Conservation (phyloP, 1,140 invertebrate species). For the Hetaerina americana region DNA sequence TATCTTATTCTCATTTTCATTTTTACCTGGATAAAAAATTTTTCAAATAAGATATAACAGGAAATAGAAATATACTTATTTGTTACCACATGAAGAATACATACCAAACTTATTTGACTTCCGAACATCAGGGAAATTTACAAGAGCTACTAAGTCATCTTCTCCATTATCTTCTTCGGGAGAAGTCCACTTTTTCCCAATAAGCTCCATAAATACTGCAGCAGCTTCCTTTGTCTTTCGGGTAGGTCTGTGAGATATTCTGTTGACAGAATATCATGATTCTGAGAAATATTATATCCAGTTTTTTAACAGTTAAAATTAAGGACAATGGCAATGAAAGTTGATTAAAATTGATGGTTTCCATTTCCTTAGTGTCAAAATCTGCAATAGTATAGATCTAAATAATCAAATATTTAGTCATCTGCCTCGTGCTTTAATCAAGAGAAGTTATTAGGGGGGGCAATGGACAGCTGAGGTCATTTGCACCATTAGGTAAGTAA, state of each 20-base stretch:
- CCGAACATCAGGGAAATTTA: neutral
- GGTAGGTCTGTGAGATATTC: conserved; percentile 35
- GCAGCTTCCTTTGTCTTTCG: conserved; percentile 64
- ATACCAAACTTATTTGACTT: neutral
- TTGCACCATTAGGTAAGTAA: too few species aligned
- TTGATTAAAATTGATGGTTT: too few species aligned
- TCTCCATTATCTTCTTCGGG: conserved; percentile 37
- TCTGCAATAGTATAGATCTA: too few species aligned
- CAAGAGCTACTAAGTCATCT: conserved; percentile 28
- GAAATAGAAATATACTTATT: neutral
- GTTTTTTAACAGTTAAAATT: too few species aligned
- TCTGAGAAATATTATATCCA: too few species aligned
- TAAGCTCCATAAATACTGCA: conserved; percentile 57
- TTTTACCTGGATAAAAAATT: conserved; percentile 26
- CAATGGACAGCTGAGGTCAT: too few species aligned
- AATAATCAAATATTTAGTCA: too few species aligned
- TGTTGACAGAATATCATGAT: too few species aligned
- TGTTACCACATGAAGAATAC: neutral
- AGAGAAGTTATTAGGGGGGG: too few species aligned
- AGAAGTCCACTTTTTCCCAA: conserved; percentile 48
- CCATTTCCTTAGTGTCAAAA: too few species aligned
- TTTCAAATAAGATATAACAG: neutral
- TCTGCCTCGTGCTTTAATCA: too few species aligned
- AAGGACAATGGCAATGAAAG: too few species aligned
- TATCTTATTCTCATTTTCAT: conserved; percentile 37